A percentile compares a stretch with the other conserved stretches of the same genome.
Evolutionary conservation across 2,113 vertebrate species (phyloP).

Genomic region (Microcebus ravelobensis): DNA sequence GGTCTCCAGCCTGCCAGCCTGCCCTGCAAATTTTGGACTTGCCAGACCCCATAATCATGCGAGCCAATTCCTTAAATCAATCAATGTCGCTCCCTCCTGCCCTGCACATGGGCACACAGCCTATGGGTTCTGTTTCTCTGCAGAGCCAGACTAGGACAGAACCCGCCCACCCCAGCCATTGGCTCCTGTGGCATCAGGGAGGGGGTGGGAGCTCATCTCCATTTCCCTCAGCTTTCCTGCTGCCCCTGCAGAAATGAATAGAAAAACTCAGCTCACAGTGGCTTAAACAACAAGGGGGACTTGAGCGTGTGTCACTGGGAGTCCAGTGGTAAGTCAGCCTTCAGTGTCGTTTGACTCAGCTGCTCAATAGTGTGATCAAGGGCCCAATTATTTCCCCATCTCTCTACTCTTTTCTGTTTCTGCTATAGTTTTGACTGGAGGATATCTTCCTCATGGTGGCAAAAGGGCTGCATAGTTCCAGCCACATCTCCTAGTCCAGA

Average conservation of each 20-base stretch:
- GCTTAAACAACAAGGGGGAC: neutral
- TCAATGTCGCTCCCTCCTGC: no score
- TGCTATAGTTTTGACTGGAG: neutral
- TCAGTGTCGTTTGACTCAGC: neutral
- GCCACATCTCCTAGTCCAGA: neutral
- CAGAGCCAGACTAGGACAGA: neutral
- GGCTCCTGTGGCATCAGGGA: neutral
- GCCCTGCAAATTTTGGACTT: neutral
- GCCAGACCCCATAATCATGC: neutral
- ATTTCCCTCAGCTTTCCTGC: neutral
- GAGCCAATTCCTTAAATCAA: neutral
- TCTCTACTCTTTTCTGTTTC: neutral
- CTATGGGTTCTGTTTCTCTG: neutral
- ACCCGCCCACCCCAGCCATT: no score
- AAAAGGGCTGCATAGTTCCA: neutral
- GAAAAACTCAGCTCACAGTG: neutral
- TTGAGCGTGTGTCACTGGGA: rapidly evolving
- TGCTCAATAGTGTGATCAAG: neutral
- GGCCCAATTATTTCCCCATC: neutral
- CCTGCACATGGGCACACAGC: rapidly evolving
- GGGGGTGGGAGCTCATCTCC: neutral
- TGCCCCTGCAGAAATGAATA: neutral
- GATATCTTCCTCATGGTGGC: neutral
- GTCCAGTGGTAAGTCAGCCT: neutral
- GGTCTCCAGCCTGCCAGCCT: neutral